Evolutionary conservation across 2,888 invertebrate species (phyloP).

Genomic region (Drosophila greeni): DNA sequence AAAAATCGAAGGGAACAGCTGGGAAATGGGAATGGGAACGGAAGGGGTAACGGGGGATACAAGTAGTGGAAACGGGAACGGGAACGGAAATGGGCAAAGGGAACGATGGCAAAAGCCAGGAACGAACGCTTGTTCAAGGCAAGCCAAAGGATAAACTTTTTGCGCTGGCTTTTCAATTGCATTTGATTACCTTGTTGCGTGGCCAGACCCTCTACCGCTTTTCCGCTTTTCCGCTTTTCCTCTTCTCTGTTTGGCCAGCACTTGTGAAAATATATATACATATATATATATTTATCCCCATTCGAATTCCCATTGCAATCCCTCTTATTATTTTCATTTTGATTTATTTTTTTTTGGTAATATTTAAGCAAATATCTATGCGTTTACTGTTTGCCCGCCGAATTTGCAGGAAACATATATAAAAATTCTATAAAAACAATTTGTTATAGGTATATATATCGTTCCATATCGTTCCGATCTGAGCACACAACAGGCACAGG

Average conservation of each 20-base stretch:
- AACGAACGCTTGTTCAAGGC: constrained; percentile 36
- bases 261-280: constrained; percentile 50
- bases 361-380: constrained; percentile 24
- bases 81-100: not conserved
- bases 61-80: constrained; percentile 5
- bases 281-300: constrained; percentile 36
- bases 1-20: constrained; percentile 42
- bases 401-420: constrained; percentile 19
- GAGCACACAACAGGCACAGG: constrained; percentile 14
- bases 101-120: constrained; percentile 4
- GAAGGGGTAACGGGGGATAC: not conserved
- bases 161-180: constrained; percentile 67
- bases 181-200: constrained; percentile 73
- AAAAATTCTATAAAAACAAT: constrained; percentile 48
- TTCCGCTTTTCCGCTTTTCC: not conserved
- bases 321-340: constrained; percentile 36
- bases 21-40: constrained; percentile 33
- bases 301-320: constrained; percentile 48
- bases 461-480: constrained; percentile 2
- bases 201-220: constrained; percentile 32
- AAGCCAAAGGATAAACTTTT: constrained; percentile 67
- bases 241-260: constrained; percentile 57
- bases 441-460: constrained; percentile 11
- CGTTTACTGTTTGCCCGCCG: constrained; percentile 20
- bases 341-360: constrained; percentile 18